These are phyloP conservation scores for Henricia sp. DNA, from an alignment of 53 echinoderm and acorn worm genomes.

Conservation along the genomic window DNA sequence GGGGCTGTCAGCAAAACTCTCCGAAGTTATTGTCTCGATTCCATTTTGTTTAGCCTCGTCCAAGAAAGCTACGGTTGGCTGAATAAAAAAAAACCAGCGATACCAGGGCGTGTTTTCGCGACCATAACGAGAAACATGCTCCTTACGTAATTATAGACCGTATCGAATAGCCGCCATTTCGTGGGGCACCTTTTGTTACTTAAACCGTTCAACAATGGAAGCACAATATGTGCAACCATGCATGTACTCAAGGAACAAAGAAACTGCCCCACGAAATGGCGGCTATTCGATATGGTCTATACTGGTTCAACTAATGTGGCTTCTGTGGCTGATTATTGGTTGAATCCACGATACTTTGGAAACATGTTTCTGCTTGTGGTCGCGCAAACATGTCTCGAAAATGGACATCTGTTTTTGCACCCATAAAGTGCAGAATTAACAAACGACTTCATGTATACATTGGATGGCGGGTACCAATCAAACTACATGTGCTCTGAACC, in stretches of 20 bases:
- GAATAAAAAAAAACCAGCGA: background rate
- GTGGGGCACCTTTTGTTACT: too few species aligned
- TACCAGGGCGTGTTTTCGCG: too few species aligned
- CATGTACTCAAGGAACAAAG: too few species aligned
- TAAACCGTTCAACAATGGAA: too few species aligned
- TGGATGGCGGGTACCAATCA: background rate
- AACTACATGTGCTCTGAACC: background rate
- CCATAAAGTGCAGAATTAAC: background rate
- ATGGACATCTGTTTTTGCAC: background rate
- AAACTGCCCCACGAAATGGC: too few species aligned
- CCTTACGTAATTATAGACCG: too few species aligned
- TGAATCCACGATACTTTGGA: background rate
- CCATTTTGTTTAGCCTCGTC: constrained; percentile 53
- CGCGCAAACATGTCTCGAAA: background rate
- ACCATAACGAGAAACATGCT: too few species aligned
- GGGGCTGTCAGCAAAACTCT: constrained; percentile 79
- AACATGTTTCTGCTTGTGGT: background rate
- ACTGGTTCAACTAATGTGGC: background rate
- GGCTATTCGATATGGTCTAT: too few species aligned
- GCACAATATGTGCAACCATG: too few species aligned
- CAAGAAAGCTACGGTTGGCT: constrained; percentile 77
- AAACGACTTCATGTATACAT: background rate
- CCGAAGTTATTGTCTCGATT: constrained; percentile 76
- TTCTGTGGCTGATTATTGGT: background rate
- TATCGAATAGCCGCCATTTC: too few species aligned